phyloP scores from a whole-genome alignment of 2,797 vertebrate species.

The Alectoris magna region DNA sequence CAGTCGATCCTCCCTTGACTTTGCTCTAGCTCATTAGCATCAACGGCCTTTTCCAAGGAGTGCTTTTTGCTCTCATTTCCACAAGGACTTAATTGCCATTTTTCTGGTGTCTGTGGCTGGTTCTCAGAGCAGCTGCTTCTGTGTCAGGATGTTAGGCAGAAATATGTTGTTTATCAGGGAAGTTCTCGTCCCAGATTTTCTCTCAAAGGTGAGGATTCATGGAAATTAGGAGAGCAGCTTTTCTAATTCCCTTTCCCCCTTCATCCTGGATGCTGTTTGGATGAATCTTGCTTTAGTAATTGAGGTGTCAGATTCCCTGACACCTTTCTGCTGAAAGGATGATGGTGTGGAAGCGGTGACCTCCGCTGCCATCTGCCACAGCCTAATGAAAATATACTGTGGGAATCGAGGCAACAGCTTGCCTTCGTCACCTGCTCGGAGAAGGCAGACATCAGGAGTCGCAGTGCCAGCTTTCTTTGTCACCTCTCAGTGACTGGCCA shows the following conservation, averaged over 20 bases:
- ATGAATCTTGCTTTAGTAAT: conserved; percentile 23
- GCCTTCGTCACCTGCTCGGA: conserved; percentile 40
- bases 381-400: conserved; percentile 59
- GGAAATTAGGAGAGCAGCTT: neutral
- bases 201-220: neutral
- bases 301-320: conserved; percentile 46
- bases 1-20: neutral
- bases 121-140: conserved; percentile 49
- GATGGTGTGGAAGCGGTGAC: conserved; percentile 32
- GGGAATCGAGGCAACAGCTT: conserved; percentile 57
- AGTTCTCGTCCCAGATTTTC: neutral
- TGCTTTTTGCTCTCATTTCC: conserved; percentile 21
- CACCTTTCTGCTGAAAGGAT: neutral
- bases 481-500: neutral
- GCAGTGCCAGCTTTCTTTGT: conserved; percentile 42
- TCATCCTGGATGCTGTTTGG: neutral
- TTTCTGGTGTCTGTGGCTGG: neutral
- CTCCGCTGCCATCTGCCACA: conserved; percentile 52
- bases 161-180: neutral
- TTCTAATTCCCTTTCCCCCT: neutral
- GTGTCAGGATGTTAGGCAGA: neutral
- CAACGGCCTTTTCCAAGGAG: neutral
- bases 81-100: conserved; percentile 9
- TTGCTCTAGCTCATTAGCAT: neutral
- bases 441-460: neutral